Evolutionary conservation across 2,888 invertebrate species (phyloP), one percentile per base, ranked within the genome.

Genomic region (Bellardia bayeri): DNA sequence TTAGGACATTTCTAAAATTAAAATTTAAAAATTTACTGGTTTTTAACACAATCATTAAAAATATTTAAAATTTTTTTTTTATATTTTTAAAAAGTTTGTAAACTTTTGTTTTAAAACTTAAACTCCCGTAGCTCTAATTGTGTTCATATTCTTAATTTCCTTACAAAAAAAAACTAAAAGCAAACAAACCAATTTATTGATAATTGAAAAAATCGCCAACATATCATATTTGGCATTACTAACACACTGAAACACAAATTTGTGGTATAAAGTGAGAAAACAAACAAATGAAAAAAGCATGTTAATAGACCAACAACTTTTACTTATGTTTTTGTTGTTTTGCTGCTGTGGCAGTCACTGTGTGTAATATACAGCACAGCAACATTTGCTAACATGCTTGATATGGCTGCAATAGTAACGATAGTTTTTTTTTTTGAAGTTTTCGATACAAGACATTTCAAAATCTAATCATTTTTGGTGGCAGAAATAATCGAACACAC

Each of bases 291-390:
- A 16, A 66, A 64, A 64, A 84, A 74, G 75, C 42, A 68, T 80
- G 74, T 80, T 75, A 74, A 74, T 68, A 69, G 80, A 75, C 45
- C 37, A 80, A 85, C 79, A 85, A 85, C 84, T 80, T 85, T 68
- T 80, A 49, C 13, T 61, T 33, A 4, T 23, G 61, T n/a, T 33
- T 33, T 61, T 40, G 23, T 68, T 30, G 2, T 37, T 51, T 6
- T 14, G 54, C n/a, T n/a, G n/a, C n/a, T n/a, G n/a, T n/a, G n/a
- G n/a, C n/a, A n/a, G 45, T n/a, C 51, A 37, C 49, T 45, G 5
- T 16, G 30, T n/a, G 51, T n/a, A 37, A 63, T n/a, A n/a, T 4
- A 37, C 68, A 58, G 56, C 37, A 66, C 66, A 40, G 16, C 61
- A 69, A 42, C 51, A 69, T 61, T 74, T 68, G 68, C 68, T 49